Conservation (phyloP, 2,888 invertebrate species). For the Idaea straminata region DNA sequence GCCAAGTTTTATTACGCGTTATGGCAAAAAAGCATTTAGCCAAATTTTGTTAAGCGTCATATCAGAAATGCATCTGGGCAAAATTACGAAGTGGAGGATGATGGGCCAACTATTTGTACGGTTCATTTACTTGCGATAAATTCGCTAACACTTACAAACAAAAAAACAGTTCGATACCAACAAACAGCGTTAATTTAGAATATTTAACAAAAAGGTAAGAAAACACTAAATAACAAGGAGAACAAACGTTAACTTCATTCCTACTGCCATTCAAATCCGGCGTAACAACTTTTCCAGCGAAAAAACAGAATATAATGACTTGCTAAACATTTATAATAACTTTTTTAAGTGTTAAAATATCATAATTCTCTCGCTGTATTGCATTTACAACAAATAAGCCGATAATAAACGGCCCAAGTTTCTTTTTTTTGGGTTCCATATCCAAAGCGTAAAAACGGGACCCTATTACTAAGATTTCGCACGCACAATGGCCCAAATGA, state of each 20-base stretch:
- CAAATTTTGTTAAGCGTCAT: too few species aligned
- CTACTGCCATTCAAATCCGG: background rate
- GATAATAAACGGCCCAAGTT: constrained; percentile 53
- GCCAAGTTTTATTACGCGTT: too few species aligned
- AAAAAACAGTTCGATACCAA: too few species aligned
- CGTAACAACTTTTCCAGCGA: background rate
- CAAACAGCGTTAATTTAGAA: background rate
- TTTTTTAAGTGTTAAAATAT: constrained; percentile 34
- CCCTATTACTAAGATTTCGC: too few species aligned
- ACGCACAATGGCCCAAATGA: too few species aligned
- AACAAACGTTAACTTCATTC: background rate
- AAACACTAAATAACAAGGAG: background rate
- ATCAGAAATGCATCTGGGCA: too few species aligned
- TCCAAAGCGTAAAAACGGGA: too few species aligned
- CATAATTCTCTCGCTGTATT: constrained; percentile 48
- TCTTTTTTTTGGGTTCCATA: constrained; percentile 30
- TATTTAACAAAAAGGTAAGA: background rate
- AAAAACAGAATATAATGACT: background rate
- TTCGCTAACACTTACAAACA: too few species aligned
- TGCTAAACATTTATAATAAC: constrained; percentile 31
- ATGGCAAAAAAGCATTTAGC: too few species aligned
- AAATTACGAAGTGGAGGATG: too few species aligned
- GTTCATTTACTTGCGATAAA: too few species aligned
- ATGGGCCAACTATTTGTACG: too few species aligned
- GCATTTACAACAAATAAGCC: constrained; percentile 55